These are phyloP conservation scores for Drosophila merina DNA, from an alignment of 2,888 invertebrate genomes.

Conservation along the genomic window DNA sequence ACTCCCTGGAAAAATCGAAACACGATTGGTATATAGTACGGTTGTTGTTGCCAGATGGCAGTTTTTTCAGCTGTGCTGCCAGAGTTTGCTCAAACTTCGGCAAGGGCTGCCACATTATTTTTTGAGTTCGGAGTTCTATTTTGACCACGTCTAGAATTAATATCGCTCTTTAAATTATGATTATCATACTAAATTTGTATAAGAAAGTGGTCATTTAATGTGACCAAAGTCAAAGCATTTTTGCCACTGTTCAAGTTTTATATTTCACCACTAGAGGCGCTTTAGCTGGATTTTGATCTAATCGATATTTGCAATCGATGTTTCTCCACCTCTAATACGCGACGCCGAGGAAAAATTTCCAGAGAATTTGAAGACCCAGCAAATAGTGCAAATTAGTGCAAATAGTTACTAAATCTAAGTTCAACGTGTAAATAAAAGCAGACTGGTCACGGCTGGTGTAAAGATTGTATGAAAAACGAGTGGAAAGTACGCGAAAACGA, in stretches of 20 bases:
- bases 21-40: conserved; percentile 15
- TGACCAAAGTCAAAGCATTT: neutral
- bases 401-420: conserved; percentile 65
- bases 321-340: conserved; percentile 28
- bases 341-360: conserved; percentile 65
- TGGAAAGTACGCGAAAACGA: conserved; percentile 62
- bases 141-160: neutral
- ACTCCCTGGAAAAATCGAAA: conserved; percentile 42
- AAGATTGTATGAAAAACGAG: conserved; percentile 20
- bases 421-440: conserved; percentile 50
- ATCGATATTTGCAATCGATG: neutral
- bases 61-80: neutral
- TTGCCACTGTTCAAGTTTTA: neutral
- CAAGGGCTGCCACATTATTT: neutral
- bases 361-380: conserved; percentile 29
- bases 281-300: neutral
- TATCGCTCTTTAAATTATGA: neutral
- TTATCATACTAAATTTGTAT: neutral
- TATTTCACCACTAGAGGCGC: neutral
- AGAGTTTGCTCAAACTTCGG: neutral
- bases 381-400: conserved; percentile 63
- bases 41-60: neutral
- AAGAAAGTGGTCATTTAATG: neutral
- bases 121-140: neutral
- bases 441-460: conserved; percentile 21